Base-by-base conservation (phyloP, 2,113 vertebrate species). In the Oophaga pumilio region DNA sequence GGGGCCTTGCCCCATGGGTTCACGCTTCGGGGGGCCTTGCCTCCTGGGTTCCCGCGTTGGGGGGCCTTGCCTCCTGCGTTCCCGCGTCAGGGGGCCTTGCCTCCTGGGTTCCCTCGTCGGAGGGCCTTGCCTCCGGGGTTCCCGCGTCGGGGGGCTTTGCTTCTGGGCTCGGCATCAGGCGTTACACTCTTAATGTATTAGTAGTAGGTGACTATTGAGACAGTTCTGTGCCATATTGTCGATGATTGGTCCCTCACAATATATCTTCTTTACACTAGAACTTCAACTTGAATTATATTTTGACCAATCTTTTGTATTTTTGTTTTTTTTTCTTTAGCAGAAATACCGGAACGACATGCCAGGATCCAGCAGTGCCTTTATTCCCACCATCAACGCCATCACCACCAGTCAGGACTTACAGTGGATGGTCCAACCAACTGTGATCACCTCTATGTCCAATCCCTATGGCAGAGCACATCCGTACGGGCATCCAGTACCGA, bases 361-460 rank as follows among this genome's bases (percentile, higher is more conserved):
- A 93, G 98, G 98, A 91, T 99, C 98, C 85, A 97, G 97, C 94
- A 99, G 97, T 77, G 97, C 98, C 96, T 99, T 99, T 90, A 99
- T 99, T 87, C 98, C 98, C 20, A 99, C 98, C 11, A 98, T 99
- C 92, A 99, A 99, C 92, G 98, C 98, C 94, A 99, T 99, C 93
- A 99, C 98, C 15, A 99, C 98, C 90, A 99, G 98, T 94, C 98
- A 99, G 93, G 98, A 99, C 94, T 94, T 99, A 68, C 98, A 99
- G 97, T 99, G 98, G 98, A 99, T 99, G 98, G 98, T 99, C 43
- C 98, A 99, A 93, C 98, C 98, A 89, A 99, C 98, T 0, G 98
- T 99, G 89, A 99, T 99, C 95, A 99, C 98, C 90, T 99, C 98
- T 92, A 99, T 99, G 98, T 99, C 98, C 82, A 99, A 96, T 92